phyloP scores from a whole-genome alignment of 2,888 invertebrate species.

The Anoplius nigerrimus region DNA sequence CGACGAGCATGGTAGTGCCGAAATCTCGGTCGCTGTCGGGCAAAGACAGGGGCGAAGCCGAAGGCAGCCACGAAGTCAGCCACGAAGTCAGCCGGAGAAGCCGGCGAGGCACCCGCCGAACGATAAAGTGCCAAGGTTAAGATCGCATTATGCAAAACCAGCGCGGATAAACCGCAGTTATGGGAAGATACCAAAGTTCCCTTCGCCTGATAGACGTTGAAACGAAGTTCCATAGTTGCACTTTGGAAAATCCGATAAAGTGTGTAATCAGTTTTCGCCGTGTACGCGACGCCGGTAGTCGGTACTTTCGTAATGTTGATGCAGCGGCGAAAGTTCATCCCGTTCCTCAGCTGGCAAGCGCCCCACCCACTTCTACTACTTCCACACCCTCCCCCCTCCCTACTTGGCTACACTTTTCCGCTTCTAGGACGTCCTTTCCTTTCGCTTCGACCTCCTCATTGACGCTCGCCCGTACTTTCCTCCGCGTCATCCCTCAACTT shows the following conservation, averaged over 20 bases:
- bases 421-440: too few species aligned
- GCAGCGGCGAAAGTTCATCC: slow-evolving; percentile 11
- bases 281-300: not conserved
- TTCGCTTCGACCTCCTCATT: not conserved
- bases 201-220: slow-evolving; percentile 46
- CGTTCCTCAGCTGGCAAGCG: too few species aligned
- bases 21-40: not conserved
- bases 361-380: too few species aligned
- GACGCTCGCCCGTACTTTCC: not conserved
- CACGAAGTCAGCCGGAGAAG: too few species aligned
- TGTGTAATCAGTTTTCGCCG: slow-evolving; percentile 45
- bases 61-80: too few species aligned
- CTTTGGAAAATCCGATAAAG: slow-evolving; percentile 39
- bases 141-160: slow-evolving; percentile 65
- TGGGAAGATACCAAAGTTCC: slow-evolving; percentile 42
- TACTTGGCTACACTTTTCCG: not conserved
- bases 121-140: slow-evolving; percentile 38
- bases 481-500: too few species aligned
- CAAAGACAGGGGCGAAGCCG: not conserved
- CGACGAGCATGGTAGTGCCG: too few species aligned
- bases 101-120: too few species aligned
- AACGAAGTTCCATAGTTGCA: slow-evolving; percentile 39
- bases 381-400: not conserved
- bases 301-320: slow-evolving; percentile 11
- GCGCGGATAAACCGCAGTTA: slow-evolving; percentile 58